phyloP scores from a whole-genome alignment of 2,113 vertebrate species.

The Verasper variegatus region DNA sequence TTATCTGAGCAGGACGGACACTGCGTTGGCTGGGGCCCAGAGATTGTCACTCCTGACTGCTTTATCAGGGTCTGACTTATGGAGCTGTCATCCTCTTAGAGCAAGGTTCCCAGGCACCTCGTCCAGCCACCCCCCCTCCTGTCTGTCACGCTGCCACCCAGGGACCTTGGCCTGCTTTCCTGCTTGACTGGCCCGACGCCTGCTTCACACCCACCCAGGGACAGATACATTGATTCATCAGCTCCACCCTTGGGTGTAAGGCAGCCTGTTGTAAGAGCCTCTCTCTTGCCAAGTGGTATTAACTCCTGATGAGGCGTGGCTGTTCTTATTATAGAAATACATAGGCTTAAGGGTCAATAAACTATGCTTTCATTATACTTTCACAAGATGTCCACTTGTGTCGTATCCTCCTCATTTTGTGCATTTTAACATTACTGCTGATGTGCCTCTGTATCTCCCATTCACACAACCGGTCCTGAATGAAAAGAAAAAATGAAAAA shows the following conservation, averaged over 20 bases:
- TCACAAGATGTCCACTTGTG: not conserved
- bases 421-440: no score
- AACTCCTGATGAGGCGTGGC: conserved; percentile 44
- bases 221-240: conserved; percentile 55
- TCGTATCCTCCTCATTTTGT: no score
- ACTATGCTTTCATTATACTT: not conserved
- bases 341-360: conserved; percentile 7
- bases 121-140: conserved; percentile 35
- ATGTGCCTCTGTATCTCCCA: conserved; percentile 8
- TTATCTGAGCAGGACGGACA: conserved; percentile 79
- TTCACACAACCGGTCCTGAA: conserved; percentile 5
- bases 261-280: conserved; percentile 31
- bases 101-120: conserved; percentile 69
- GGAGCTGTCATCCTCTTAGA: conserved; percentile 75
- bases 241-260: conserved; percentile 45
- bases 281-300: conserved; percentile 40
- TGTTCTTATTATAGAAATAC: conserved; percentile 27
- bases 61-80: conserved; percentile 78
- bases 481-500: conserved; percentile 21
- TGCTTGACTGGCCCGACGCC: conserved; percentile 31
- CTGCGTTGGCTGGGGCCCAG: conserved; percentile 68
- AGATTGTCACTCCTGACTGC: conserved; percentile 74
- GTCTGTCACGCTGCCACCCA: conserved; percentile 62
- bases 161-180: conserved; percentile 53
- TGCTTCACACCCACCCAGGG: conserved; percentile 42